These are phyloP conservation scores for Phymorhynchus buccinoides DNA, from an alignment of 1,140 invertebrate genomes.

Conservation along the genomic window DNA sequence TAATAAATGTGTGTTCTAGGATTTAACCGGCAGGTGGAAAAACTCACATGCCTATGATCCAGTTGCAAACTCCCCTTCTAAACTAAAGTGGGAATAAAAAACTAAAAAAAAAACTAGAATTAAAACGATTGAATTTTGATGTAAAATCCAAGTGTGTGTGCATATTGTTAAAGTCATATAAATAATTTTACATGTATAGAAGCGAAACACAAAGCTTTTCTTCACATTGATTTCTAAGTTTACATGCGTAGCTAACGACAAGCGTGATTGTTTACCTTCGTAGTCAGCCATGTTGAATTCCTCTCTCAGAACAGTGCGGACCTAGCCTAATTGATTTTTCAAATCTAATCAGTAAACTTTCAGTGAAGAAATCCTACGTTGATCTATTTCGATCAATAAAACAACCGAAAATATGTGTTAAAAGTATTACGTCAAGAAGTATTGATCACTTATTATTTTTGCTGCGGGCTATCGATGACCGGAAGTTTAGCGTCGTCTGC, in stretches of 20 bases:
- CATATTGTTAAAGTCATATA: too few relatives aligned
- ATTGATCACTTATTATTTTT: background rate
- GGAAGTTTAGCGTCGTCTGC: slow-evolving; percentile 37
- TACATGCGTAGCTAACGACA: slow-evolving; percentile 37
- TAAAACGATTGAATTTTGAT: too few relatives aligned
- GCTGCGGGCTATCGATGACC: background rate
- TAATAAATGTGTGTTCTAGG: too few relatives aligned
- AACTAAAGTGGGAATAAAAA: too few relatives aligned
- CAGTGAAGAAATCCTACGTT: background rate
- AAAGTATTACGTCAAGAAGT: background rate
- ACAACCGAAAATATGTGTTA: background rate
- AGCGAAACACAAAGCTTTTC: too few relatives aligned
- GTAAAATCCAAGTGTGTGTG: too few relatives aligned
- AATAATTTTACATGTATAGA: too few relatives aligned
- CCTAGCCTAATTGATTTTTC: background rate
- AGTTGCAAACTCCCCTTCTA: too few relatives aligned
- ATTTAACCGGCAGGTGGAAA: too few relatives aligned
- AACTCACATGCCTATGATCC: too few relatives aligned
- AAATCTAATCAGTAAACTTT: background rate
- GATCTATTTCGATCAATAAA: background rate
- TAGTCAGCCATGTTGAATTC: slow-evolving; percentile 52
- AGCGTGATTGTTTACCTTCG: slow-evolving; percentile 54
- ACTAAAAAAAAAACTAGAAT: too few relatives aligned
- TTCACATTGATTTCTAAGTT: background rate
- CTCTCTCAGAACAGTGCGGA: slow-evolving; percentile 4